Percentiles rank a stretch among this genome's conserved stretches.
Evolutionary conservation across 2,888 invertebrate genomes (phyloP).

Genomic region (Nipponacmea schrenckii): DNA sequence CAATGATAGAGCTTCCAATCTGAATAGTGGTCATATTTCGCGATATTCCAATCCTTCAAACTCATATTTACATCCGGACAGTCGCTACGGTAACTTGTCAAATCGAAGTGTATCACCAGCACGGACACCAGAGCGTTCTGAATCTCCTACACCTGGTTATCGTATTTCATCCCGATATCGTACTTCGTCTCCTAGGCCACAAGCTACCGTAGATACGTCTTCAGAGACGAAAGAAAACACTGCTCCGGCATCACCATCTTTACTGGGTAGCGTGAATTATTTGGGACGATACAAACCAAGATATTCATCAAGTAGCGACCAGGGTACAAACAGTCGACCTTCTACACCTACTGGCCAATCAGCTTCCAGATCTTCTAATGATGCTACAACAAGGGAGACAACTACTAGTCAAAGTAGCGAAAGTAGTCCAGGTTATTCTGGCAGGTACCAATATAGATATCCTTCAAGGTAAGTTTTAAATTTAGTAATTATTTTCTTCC

Average conservation of each 20-base stretch:
- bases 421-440: too few species aligned
- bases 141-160: neutral
- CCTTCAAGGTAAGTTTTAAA: too few species aligned
- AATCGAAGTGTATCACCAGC: neutral
- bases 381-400: too few species aligned
- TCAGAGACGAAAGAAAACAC: slow-evolving; percentile 2
- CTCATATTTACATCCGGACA: neutral
- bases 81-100: neutral
- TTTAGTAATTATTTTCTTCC: too few species aligned
- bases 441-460: too few species aligned
- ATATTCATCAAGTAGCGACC: neutral
- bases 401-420: too few species aligned
- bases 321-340: too few species aligned
- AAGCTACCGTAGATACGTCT: neutral
- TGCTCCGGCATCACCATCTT: neutral
- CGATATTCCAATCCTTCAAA: neutral
- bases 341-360: too few species aligned
- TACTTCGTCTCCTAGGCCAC: neutral
- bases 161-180: too few species aligned
- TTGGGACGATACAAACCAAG: neutral
- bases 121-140: neutral
- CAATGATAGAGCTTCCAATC: neutral
- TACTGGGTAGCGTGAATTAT: neutral
- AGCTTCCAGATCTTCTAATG: too few species aligned
- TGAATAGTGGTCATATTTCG: neutral